Evolutionary conservation across 2,888 invertebrate genomes (phyloP), one percentile per base, ranked within the genome.

Genomic region (Diplazon laetatorius): DNA sequence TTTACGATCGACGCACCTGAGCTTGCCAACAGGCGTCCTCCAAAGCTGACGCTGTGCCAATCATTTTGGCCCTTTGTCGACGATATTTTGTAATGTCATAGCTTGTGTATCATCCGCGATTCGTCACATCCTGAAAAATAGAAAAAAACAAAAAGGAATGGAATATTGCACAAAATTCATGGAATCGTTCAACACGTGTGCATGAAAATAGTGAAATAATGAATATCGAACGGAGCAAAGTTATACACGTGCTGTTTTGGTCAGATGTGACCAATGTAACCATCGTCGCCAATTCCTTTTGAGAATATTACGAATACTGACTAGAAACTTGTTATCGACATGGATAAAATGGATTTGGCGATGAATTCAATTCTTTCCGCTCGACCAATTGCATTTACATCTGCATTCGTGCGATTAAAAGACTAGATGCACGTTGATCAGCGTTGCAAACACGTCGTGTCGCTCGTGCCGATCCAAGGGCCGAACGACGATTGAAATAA

Each of bases 11-110:
- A 60, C 59, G 9, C 82, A 91, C 90, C 89, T 90, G 90, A 84
- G 90, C 90, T 85, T 89, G 89, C 80, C 85, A 85, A 85, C 87
- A 91, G 85, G 90, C 90, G 84, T 90, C 90, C 84, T 91, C 90
- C 80, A 91, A 87, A 78, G 84, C 87, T 82, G 86, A 87, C 80
- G 87, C 84, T 84, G 89, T 85, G 84, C 89, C 89, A 84, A 90
- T 89, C 90, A 91, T 91, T 89, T 87, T 90, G 86, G 78, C 80
- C 83, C 77, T 81, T 84, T 82, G 82, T 82, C 83, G 78, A 82
- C 82, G 80, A 76, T 76, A 85, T 80, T 82, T 81, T 80, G 84
- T 83, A 88, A 85, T 87, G 85, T 88, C 89, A 89, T 89, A 88
- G 85, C 84, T 88, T 84, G 80, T 80, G 44, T 55, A 76, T 55